Evolutionary conservation across 1,140 invertebrate species (phyloP), one percentile per base, ranked within the genome.

Genomic region (Tetramorium parvispinum): DNA sequence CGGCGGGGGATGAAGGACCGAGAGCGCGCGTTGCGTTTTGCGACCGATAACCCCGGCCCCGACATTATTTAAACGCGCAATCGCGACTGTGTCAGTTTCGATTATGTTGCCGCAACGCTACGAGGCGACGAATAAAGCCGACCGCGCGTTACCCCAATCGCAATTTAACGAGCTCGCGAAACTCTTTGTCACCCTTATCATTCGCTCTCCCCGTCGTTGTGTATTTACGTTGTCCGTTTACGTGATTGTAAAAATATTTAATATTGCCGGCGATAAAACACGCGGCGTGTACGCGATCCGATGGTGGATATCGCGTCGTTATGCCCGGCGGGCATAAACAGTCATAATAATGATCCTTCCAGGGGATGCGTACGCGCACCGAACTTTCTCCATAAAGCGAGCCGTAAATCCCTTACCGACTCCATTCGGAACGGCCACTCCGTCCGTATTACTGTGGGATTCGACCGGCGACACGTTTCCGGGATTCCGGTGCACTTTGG

Each of bases 41-140:
- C 51, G 68, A 73, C 68, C 66, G 61, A 83, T 73, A 75, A 83
- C 53, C 79, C 53, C 66, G 18, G 68, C n/a, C 13, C 3, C 18
- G 40, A 83, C 53, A 83, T 83, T 73, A 83, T 83, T 83, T 75
- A 83, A 75, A 73, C 79, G 68, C 68, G 79, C 79, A 83, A 73
- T 83, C 46, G 79, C 79, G 32, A 83, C 40, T 75, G 40, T 73
- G 79, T 75, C 79, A 75, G 37, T 73, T 75, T 83, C 53, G 79
- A 73, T 83, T 75, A 75, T 49, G 53, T 11, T 83, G 49, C 37
- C 53, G 66, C 53, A 55, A 75, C 24, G 13, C 10, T 37, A 43
- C 63, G 27, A 46, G 27, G 43, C 65, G 68, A 49, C 32, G 46
- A 78, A 78, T 79, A 79, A 83, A 83, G 53, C 49, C 65, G n/a